A percentile compares a stretch with the other conserved stretches of the same genome.
Conservation (phyloP, 2,797 vertebrate species). For the Crocodylus rhombifer region DNA sequence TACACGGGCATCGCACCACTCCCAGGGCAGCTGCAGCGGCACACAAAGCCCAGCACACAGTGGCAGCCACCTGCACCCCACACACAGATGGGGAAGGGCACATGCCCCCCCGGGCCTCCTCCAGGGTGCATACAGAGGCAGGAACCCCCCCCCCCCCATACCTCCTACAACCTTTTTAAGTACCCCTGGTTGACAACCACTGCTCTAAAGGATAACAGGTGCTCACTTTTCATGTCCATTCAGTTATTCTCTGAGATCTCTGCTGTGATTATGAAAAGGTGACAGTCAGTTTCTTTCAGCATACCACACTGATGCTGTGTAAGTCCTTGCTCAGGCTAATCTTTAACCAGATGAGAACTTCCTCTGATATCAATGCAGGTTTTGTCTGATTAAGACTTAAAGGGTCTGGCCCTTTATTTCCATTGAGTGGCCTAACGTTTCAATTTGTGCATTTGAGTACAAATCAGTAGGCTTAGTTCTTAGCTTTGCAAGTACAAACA, state of each 20-base stretch:
- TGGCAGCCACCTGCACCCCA: too few species aligned
- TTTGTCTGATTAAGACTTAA: not conserved
- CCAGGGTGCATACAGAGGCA: too few species aligned
- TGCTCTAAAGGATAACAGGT: not conserved
- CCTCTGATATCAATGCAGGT: rapidly evolving
- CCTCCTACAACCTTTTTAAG: too few species aligned
- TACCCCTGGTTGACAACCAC: too few species aligned
- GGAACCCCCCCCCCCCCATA: too few species aligned
- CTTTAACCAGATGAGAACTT: not conserved
- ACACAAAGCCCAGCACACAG: too few species aligned
- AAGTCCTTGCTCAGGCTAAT: rapidly evolving
- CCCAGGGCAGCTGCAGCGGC: too few species aligned
- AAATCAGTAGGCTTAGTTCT: not conserved
- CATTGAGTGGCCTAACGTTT: not conserved
- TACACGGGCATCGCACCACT: too few species aligned
- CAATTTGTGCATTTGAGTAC: rapidly evolving
- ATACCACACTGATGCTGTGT: not conserved
- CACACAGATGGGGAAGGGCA: too few species aligned
- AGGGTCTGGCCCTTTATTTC: not conserved
- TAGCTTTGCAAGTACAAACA: rapidly evolving
- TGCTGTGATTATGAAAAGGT: not conserved
- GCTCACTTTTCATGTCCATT: not conserved
- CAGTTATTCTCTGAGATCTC: not conserved
- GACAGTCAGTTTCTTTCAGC: not conserved
- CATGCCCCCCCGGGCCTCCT: too few species aligned